Evolutionary conservation across 2,888 invertebrate genomes (phyloP), one percentile per base, ranked within the genome.

Genomic region (Galeruca laticollis): DNA sequence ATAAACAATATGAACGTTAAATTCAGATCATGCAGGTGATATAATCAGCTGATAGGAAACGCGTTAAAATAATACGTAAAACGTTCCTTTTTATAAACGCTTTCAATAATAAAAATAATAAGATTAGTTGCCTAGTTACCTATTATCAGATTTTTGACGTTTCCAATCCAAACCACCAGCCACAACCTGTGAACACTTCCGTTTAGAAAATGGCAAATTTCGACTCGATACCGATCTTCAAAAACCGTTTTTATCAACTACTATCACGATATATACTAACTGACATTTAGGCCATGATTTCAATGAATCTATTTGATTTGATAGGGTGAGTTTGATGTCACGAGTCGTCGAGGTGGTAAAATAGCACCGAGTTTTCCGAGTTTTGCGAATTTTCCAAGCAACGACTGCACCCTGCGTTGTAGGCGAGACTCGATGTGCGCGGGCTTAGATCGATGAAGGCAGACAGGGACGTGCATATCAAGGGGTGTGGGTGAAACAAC

Each of bases 391-490:
- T 70, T 64, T 60, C 71, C 60, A 37, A 68, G 43, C 13, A 54
- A 67, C 62, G 70, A 71, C 71, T 71, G 71, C 71, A 68, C 68
- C 71, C 71, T 71, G 68, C 64, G 60, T 54, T 51, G 49, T 51
- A 18, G 49, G 33, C 9, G 31, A 49, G 11, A 15, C 18, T 13
- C 60, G 37, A 10, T 49, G 60, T 20, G 71, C 71, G 68, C 68
- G 64, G 21, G 66, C 13, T 18, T 40, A 49, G 68, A 71, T 71
- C 71, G 71, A 71, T 71, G 40, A 57, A 47, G 40, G 51, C 40
- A 52, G 37, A 21, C 68, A 63, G 49, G 2, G 59, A 59, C 59
- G 66, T 51, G 18, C 35, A n/a, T 10, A 20, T 11, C 0, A n/a
- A 18, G n/a, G 51, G 56, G 35, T 57, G 33, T 26, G 4, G 26